phyloP scores from a whole-genome alignment of 2,888 invertebrate genomes.

The Scelioninae gen. 2 region DNA sequence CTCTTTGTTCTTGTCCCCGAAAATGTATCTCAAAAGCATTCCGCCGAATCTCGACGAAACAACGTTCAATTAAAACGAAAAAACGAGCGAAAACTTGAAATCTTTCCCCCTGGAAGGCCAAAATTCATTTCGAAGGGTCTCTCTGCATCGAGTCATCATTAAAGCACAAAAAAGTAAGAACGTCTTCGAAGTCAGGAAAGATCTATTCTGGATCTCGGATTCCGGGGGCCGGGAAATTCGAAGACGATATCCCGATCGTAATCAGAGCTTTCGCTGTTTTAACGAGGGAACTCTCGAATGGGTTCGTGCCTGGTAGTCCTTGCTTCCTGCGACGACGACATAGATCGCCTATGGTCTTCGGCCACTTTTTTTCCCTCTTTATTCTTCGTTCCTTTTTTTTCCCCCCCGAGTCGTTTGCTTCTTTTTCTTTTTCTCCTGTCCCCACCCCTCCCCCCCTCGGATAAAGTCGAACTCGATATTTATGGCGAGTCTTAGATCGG shows the following conservation, averaged over 20 bases:
- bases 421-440: slow-evolving; percentile 32
- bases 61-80: neutral
- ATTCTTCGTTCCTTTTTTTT: slow-evolving; percentile 29
- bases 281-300: slow-evolving; percentile 58
- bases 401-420: slow-evolving; percentile 5
- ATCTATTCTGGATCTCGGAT: slow-evolving; percentile 51
- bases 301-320: slow-evolving; percentile 61
- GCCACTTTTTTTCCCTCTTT: slow-evolving; percentile 23
- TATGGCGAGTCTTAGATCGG: slow-evolving; percentile 72
- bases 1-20: neutral
- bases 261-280: slow-evolving; percentile 60
- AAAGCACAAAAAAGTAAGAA: slow-evolving; percentile 36
- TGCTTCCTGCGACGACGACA: slow-evolving; percentile 54
- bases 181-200: slow-evolving; percentile 38
- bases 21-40: no score
- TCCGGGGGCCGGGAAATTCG: slow-evolving; percentile 57
- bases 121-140: slow-evolving; percentile 38
- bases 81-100: neutral
- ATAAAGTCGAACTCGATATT: slow-evolving; percentile 73
- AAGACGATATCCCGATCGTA: slow-evolving; percentile 59
- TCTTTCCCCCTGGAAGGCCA: neutral
- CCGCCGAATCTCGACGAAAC: no score
- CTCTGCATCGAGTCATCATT: slow-evolving; percentile 32
- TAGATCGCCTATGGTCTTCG: slow-evolving; percentile 58
- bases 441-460: slow-evolving; percentile 28